Evolutionary conservation across 2,888 invertebrate genomes (phyloP).

Genomic region (Pyrrhosoma nymphula): DNA sequence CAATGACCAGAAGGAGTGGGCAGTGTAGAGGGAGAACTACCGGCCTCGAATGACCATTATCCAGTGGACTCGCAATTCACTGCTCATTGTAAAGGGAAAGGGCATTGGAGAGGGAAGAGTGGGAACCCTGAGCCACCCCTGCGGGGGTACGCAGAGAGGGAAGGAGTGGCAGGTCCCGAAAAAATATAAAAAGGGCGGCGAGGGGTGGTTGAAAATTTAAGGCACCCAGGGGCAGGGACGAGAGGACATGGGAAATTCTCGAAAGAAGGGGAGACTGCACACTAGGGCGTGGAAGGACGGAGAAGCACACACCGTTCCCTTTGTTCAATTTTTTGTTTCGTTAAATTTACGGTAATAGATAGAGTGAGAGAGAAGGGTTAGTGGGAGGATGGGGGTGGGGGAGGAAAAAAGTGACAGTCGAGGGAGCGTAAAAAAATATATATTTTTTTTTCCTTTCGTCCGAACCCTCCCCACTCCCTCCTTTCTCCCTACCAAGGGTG

Average conservation of each 20-base stretch:
- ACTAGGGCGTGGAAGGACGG: neutral
- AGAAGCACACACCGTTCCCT: neutral
- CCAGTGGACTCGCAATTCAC: slow-evolving; percentile 7
- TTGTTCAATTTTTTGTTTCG: neutral
- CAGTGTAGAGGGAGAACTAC: neutral
- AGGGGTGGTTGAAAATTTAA: neutral
- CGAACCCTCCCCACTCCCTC: too few relatives aligned
- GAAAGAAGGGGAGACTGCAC: neutral
- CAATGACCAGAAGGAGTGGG: neutral
- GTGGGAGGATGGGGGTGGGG: neutral
- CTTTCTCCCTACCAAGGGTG: neutral
- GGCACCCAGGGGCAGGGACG: neutral
- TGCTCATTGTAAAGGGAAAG: neutral
- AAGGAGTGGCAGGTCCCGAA: neutral
- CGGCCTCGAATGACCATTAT: neutral
- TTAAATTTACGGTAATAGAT: slow-evolving; percentile 36
- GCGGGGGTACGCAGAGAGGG: neutral
- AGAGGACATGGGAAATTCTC: neutral
- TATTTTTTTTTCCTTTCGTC: neutral
- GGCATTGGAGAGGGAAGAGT: neutral
- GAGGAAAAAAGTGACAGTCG: slow-evolving; percentile 15
- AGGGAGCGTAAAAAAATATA: neutral
- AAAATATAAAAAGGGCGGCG: neutral
- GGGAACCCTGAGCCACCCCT: neutral
- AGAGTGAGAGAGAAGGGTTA: neutral